Evolutionary conservation across 1,140 invertebrate genomes (phyloP), one percentile per base, ranked within the genome.

Genomic region (Neotoxoptera formosana): DNA sequence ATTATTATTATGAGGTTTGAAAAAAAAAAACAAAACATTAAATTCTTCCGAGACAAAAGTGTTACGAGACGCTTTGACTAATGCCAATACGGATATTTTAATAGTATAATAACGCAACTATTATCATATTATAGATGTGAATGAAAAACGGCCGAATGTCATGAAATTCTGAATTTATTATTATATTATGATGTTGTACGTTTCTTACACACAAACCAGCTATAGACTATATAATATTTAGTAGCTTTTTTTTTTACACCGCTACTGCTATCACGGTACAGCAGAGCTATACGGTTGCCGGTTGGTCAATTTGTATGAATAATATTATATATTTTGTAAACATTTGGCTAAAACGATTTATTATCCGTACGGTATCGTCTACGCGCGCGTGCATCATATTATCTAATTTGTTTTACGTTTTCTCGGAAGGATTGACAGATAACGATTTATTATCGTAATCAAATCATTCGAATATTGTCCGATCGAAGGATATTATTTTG

Each of bases 391-490:
- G n/a, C 23, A 51, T 88, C 86, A 36, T 53, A n/a, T n/a, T 87
- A 53, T 89, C 87, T 51, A 36, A 89, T 89, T 53, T 53, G 87
- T 53, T 89, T 89, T 51, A 21, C 48, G 87, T 89, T 89, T 53
- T 53, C 48, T 34, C 87, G 48, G 87, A 51, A 53, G 47, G 47
- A 53, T 89, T 53, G 87, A 89, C 86, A 36, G 87, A 89, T 34
- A 47, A 47, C 86, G 86, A 88, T 88, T 88, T 88, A 88, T 88
- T 48, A 48, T 88, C 47, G n/a, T n/a, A 88, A 88, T 88, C 47
- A n/a, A 88, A 88, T 48, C 86, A n/a, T 88, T 88, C 86, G 51
- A 51, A 86, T 88, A 83, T 83, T n/a, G 86, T 88, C n/a, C n/a
- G 34, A 88, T 48, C 86, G 86, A 88, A 88, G 23, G 45, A 45